phyloP scores from a whole-genome alignment of 1,140 invertebrate genomes.

The Asbolus verrucosus region DNA sequence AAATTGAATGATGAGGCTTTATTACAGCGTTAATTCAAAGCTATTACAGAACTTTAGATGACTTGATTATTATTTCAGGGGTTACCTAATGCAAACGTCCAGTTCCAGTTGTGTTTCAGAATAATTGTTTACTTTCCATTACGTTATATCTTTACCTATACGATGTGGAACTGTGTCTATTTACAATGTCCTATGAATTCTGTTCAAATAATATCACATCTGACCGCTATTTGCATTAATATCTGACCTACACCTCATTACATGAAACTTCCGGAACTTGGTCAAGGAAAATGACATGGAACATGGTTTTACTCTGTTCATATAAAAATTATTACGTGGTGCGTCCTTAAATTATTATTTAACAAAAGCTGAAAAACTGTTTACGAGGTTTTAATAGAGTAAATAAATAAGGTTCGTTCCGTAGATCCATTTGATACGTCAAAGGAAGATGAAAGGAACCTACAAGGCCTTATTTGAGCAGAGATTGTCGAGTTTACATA shows the following conservation, averaged over 20 bases:
- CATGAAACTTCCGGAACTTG: slow-evolving; percentile 26
- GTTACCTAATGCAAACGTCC: slow-evolving; percentile 31
- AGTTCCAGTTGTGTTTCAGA: slow-evolving; percentile 39
- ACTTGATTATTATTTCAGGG: slow-evolving; percentile 21
- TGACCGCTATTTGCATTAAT: slow-evolving; percentile 44
- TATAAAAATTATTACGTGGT: too few species aligned
- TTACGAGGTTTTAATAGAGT: not conserved
- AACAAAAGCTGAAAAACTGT: not conserved
- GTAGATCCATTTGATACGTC: not conserved
- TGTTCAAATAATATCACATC: slow-evolving; percentile 44
- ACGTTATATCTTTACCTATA: slow-evolving; percentile 45
- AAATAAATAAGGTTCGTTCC: not conserved
- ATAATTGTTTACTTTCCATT: slow-evolving; percentile 46
- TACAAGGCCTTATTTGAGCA: slow-evolving; percentile 15
- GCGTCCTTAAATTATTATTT: too few species aligned
- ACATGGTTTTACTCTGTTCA: too few species aligned
- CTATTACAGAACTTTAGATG: slow-evolving; percentile 1
- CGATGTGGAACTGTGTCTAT: slow-evolving; percentile 38
- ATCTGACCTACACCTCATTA: slow-evolving; percentile 19
- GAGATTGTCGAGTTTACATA: slow-evolving; percentile 43
- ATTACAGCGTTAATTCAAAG: slow-evolving; percentile 1
- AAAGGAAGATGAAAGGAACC: slow-evolving; percentile 31
- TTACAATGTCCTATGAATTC: slow-evolving; percentile 45
- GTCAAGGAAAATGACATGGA: slow-evolving; percentile 3
- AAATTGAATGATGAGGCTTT: too few species aligned